phyloP scores from a whole-genome alignment of 1,140 invertebrate species.

The Doryteuthis pealeii region DNA sequence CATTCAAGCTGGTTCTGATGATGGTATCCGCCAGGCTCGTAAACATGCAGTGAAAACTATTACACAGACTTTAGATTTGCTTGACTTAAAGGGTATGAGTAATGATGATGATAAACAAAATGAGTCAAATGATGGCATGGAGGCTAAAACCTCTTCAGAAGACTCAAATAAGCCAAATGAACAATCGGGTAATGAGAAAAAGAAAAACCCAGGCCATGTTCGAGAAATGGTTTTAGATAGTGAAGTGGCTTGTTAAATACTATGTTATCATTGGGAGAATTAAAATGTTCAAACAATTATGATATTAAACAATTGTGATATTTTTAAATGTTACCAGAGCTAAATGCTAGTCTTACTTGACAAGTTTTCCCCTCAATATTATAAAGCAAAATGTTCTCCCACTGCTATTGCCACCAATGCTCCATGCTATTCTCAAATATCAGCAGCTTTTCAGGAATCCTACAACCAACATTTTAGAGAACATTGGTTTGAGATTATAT shows the following conservation, averaged over 20 bases:
- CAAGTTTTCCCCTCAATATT: too few relatives aligned
- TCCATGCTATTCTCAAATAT: too few relatives aligned
- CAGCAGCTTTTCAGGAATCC: too few relatives aligned
- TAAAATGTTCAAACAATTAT: too few relatives aligned
- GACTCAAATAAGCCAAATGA: background rate
- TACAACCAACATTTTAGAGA: too few relatives aligned
- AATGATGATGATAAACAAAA: slow-evolving; percentile 15
- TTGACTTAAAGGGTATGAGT: slow-evolving; percentile 68
- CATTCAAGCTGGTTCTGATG: slow-evolving; percentile 87
- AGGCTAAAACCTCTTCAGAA: background rate
- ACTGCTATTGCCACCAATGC: too few relatives aligned
- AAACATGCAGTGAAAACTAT: slow-evolving; percentile 87
- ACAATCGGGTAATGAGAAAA: background rate
- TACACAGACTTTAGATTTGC: slow-evolving; percentile 77
- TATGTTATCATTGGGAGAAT: background rate
- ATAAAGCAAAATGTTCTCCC: too few relatives aligned
- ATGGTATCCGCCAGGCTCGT: slow-evolving; percentile 80
- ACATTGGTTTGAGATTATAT: too few relatives aligned
- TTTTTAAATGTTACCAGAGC: too few relatives aligned
- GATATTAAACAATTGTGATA: too few relatives aligned
- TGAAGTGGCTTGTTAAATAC: slow-evolving; percentile 33
- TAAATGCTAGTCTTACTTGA: too few relatives aligned
- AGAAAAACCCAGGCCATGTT: slow-evolving; percentile 25
- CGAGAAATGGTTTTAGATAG: slow-evolving; percentile 43
- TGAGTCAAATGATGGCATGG: background rate